Base-by-base conservation (phyloP, 2,797 vertebrate species). In the Champsocephalus esox region DNA sequence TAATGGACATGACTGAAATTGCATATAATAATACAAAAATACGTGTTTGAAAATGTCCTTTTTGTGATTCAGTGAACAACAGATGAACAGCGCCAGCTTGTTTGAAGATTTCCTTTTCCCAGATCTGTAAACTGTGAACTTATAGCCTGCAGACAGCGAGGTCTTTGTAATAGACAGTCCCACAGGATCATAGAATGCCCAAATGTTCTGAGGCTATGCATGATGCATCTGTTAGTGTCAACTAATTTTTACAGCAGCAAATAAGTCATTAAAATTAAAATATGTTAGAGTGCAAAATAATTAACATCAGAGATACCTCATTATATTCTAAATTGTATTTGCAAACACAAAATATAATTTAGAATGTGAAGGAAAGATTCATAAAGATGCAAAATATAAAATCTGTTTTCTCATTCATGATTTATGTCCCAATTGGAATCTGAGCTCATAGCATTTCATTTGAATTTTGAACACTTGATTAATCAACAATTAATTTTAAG, bases 81-180 rank as follows among this genome's bases (percentile, higher is more conserved):
- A 74, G 81, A 84, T 81, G 52, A 86, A 80, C 60, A 73, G 41
- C 12, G 1, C 44, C 60, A 32, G 41, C 67, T 64, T 81, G 72
- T 83, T 75, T 78, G 75, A 82, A 83, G 21, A 55, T 44, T 7
- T 81, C 64, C 77, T 75, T 59, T 55, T 12, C 49, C 52, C 55
- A 46, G 34, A 66, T 82, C 52, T 79, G 48, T 70, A 84, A 79
- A 80, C 49, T 82, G 50, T 67, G 71, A 87, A 75, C 67, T 73
- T 79, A 82, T 85, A 74, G 73, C 82, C 79, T 77, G 78, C 63
- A 87, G 85, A 75, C 82, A 82, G 82, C 55, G 44, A 80, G 74
- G 49, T 86, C 77, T 81, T 81, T 88, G 82, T 80, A 91, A 87
- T 83, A 87, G 73, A 75, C 58, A 74, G 64, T 89, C 87, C 84